Base-by-base conservation (phyloP, 2,888 invertebrate genomes). In the Napeogenes sylphis region DNA sequence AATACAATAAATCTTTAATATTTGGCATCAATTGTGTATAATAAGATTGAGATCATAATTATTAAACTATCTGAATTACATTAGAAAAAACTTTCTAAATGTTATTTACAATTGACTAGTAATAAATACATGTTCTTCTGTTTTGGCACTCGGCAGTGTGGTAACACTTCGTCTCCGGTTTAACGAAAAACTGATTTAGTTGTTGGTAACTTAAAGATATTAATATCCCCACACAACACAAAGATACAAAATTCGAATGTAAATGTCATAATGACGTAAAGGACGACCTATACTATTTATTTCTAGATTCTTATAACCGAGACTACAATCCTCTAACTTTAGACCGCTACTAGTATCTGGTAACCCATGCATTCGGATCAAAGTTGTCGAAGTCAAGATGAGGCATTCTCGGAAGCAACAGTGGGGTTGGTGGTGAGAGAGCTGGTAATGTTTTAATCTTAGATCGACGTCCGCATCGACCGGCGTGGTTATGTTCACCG, bases 401-500 rank as follows among this genome's bases (percentile, higher is more conserved):
- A 13, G 85, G 83, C 51, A 85, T 76, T 38, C 87, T 80, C 30
- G 90, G 88, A 4, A 87, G 72, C 1, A 84, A 66, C 12, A 85
- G 71, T 2, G 87, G 85, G 4, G 80, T 81, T 1, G 84, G 83
- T 4, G 84, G 81, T 0, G 83, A 80, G 12, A 59, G 33, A 14
- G 64, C 56, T n/a, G 65, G 53, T 4, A 72, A 69, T 62, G 79
- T 81, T 21, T 75, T 67, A 55, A 21, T 75, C 62, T 63, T 65
- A 4, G 70, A 65, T 51, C 86, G 80, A 33, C 87, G 82, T 55
- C 84, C 85, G 69, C 84, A 83, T 59, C 87, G 84, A 30, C 81
- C 82, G n/a, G 75, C 79, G 75, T 90, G 90, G 73, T 90, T 90
- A 75, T 90, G 90, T 64, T 89, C 90, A 14, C 90, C 90, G 47